phyloP scores from a whole-genome alignment of 1,140 invertebrate species.

The Drosophila kikkawai region DNA sequence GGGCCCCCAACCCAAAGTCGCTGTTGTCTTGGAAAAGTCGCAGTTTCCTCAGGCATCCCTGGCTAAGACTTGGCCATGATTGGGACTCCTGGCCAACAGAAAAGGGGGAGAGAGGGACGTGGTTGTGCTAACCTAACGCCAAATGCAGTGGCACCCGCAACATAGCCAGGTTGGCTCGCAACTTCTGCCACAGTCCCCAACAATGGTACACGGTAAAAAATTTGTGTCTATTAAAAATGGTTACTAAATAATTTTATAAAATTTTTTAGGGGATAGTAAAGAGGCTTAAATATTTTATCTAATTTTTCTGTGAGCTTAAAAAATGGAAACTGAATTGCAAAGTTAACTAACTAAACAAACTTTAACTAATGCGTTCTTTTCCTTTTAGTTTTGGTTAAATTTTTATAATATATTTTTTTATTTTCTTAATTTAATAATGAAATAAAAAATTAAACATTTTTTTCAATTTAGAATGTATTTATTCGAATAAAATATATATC shows the following conservation, averaged over 20 bases:
- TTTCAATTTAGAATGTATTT: neutral
- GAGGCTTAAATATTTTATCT: too few species aligned
- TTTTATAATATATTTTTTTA: too few species aligned
- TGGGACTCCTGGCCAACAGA: conserved; percentile 12
- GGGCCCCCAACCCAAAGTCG: neutral
- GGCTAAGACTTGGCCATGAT: conserved; percentile 39
- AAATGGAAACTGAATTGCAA: too few species aligned
- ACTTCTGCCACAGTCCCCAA: conserved; percentile 10
- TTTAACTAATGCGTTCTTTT: too few species aligned
- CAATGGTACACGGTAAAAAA: neutral
- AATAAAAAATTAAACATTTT: neutral
- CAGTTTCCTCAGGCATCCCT: conserved; percentile 38
- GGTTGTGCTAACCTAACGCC: conserved; percentile 31
- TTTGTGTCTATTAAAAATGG: neutral
- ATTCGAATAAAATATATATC: neutral
- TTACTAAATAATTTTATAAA: neutral
- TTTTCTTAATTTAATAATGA: too few species aligned
- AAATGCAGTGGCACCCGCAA: conserved; percentile 62
- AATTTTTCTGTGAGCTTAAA: too few species aligned
- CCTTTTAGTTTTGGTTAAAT: too few species aligned
- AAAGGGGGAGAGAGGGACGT: neutral
- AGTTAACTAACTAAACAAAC: too few species aligned
- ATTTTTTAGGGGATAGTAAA: neutral
- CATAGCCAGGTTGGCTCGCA: conserved; percentile 32
- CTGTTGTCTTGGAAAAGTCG: conserved; percentile 18